Conservation (phyloP, 2,113 vertebrate species). For the Psophia crepitans region DNA sequence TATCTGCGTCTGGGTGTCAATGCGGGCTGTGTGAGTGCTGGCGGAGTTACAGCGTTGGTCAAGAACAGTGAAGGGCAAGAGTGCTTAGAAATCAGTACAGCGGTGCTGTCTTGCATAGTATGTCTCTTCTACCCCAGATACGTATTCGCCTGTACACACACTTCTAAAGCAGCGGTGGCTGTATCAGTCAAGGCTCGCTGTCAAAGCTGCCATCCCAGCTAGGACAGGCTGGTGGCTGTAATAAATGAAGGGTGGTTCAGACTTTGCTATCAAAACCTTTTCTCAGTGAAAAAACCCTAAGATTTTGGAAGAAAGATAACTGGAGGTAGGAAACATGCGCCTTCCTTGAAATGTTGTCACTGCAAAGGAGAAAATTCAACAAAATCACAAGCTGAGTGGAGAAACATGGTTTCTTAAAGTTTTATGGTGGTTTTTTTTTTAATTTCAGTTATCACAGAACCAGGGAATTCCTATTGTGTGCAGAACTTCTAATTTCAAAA, state of each 20-base stretch:
- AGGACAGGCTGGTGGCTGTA: not conserved
- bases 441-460: fast-evolving
- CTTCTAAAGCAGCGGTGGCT: not conserved
- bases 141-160: not conserved
- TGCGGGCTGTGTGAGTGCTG: not conserved
- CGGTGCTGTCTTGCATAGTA: not conserved
- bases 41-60: not conserved
- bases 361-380: not conserved
- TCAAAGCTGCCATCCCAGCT: not conserved
- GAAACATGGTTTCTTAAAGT: not conserved
- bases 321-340: not conserved
- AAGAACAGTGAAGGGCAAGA: not conserved
- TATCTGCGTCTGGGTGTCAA: fast-evolving
- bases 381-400: not conserved
- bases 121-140: not conserved
- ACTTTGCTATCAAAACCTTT: not conserved
- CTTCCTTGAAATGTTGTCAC: not conserved
- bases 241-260: not conserved
- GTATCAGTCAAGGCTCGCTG: not conserved
- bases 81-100: not conserved
- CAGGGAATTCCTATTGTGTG: not conserved
- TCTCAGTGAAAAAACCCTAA: not conserved
- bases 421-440: not conserved
- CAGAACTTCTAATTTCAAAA: not conserved
- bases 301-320: not conserved